These are phyloP conservation scores for Scolopax rusticola DNA, from an alignment of 2,797 vertebrate species.

Conservation along the genomic window DNA sequence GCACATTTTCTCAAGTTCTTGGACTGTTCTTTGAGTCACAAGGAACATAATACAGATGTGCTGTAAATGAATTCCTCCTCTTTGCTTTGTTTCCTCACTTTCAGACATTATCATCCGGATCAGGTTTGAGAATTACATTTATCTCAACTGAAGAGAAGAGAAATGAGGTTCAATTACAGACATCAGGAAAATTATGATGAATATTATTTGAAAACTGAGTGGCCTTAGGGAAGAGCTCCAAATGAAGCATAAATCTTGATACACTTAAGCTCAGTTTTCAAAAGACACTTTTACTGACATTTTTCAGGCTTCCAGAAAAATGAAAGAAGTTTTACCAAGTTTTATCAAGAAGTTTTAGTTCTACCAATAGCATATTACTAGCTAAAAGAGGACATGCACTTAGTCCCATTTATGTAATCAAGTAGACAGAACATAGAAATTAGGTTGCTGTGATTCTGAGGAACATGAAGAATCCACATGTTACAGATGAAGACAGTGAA, in stretches of 20 bases:
- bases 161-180: neutral
- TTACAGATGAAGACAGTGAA: neutral
- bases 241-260: neutral
- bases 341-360: neutral
- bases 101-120: neutral
- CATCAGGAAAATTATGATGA: neutral
- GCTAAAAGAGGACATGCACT: neutral
- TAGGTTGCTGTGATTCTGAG: neutral
- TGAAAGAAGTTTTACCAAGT: neutral
- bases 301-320: neutral
- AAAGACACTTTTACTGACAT: neutral
- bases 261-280: neutral
- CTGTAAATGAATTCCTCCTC: neutral
- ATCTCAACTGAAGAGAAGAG: neutral
- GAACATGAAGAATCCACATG: neutral
- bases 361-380: neutral
- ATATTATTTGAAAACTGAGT: neutral
- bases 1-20: neutral
- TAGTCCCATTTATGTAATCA: neutral
- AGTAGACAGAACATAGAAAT: neutral
- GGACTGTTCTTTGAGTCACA: neutral
- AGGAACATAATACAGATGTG: neutral
- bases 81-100: neutral
- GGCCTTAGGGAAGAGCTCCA: neutral
- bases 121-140: neutral